These are phyloP conservation scores for Corapipo altera DNA, from an alignment of 2,113 vertebrate genomes.

Conservation along the genomic window DNA sequence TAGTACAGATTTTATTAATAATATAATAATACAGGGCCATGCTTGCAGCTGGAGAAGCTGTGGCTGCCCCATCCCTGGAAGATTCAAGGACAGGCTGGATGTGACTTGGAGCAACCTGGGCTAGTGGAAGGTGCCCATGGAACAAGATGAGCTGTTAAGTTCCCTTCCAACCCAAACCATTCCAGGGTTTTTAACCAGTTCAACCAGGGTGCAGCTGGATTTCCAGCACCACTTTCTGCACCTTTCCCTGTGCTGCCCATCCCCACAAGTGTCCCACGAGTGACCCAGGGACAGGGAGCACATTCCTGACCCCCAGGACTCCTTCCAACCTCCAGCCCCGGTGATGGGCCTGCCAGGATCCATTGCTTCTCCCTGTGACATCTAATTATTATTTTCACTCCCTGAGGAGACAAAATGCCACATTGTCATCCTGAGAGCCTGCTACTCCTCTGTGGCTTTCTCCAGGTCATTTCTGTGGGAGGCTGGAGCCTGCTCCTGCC, in stretches of 20 bases:
- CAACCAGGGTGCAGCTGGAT: neutral
- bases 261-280: fast-evolving
- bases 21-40: neutral
- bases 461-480: neutral
- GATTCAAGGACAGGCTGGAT: neutral
- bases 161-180: neutral
- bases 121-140: neutral
- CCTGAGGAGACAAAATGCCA: neutral
- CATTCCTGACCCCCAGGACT: neutral
- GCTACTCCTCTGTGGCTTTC: neutral
- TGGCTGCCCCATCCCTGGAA: neutral
- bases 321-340: neutral
- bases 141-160: neutral
- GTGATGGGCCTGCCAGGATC: neutral
- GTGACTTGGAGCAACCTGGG: neutral
- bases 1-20: neutral
- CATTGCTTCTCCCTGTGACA: neutral
- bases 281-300: neutral
- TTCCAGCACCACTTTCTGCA: neutral
- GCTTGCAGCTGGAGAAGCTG: neutral
- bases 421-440: fast-evolving
- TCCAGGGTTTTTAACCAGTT: no score
- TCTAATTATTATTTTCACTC: neutral
- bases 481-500: neutral
- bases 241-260: neutral